phyloP scores from a whole-genome alignment of 2,113 vertebrate genomes.

The Paramormyrops kingsleyae region DNA sequence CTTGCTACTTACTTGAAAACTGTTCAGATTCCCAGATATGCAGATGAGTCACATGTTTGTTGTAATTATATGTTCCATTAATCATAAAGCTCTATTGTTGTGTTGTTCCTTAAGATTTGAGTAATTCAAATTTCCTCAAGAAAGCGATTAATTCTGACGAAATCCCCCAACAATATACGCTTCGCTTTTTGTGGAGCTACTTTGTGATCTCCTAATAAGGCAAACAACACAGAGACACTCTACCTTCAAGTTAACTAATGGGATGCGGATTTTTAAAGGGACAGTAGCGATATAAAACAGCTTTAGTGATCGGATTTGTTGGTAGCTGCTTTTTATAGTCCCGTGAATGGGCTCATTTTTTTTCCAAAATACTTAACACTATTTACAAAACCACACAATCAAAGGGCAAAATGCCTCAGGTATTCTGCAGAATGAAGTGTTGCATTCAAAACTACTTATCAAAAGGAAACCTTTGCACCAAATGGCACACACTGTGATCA shows the following conservation, averaged over 20 bases:
- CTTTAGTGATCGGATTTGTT: not conserved
- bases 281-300: not conserved
- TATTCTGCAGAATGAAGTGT: slow-evolving; percentile 1
- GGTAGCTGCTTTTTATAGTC: not conserved
- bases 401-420: not conserved
- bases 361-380: not conserved
- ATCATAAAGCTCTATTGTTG: not conserved
- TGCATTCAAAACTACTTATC: slow-evolving; percentile 1
- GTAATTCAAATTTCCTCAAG: not conserved
- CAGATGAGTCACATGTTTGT: not conserved
- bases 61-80: not conserved
- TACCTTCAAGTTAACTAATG: not conserved
- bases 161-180: not conserved
- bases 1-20: not conserved
- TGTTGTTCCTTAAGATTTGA: not conserved
- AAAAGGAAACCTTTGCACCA: slow-evolving; percentile 2
- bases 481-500: not conserved
- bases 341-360: not conserved
- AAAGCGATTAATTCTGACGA: not conserved
- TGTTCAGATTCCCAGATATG: not conserved
- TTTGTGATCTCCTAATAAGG: not conserved
- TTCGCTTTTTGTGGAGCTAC: not conserved
- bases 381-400: slow-evolving; percentile 1
- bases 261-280: not conserved
- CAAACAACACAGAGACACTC: not conserved